Percentiles rank a stretch among this genome's conserved stretches.
Conservation (phyloP, 2,797 vertebrate species). For the Enteromius afrohamiltoni region DNA sequence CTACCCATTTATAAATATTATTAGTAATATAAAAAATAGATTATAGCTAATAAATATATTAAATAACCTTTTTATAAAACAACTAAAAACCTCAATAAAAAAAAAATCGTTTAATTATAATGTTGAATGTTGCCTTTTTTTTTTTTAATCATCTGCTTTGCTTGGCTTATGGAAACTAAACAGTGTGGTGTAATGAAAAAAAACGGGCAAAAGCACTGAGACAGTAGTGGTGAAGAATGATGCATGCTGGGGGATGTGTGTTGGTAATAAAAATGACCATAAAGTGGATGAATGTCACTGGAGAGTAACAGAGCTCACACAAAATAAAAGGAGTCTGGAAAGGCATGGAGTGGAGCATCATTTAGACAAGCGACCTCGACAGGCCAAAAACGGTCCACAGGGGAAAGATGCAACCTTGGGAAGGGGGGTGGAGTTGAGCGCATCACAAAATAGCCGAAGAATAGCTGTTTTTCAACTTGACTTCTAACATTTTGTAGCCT, state of each 20-base stretch:
- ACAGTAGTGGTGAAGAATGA: conserved; percentile 61
- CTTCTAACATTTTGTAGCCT: conserved; percentile 39
- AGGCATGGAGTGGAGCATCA: conserved; percentile 37
- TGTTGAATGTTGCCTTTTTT: too few relatives aligned
- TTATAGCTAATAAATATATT: too few relatives aligned
- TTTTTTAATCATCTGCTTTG: background rate
- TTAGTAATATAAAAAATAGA: too few relatives aligned
- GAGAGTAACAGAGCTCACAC: conserved; percentile 57
- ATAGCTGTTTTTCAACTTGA: conserved; percentile 38
- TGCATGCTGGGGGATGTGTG: conserved; percentile 62
- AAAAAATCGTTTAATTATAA: too few relatives aligned
- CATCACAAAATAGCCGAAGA: conserved; percentile 21
- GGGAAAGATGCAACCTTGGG: conserved; percentile 18
- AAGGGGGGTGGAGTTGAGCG: background rate
- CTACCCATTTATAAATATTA: too few relatives aligned
- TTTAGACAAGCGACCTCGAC: conserved; percentile 51
- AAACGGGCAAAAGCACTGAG: conserved; percentile 42
- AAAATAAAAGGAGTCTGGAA: conserved; percentile 52
- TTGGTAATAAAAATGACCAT: conserved; percentile 65
- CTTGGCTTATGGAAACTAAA: conserved; percentile 62
- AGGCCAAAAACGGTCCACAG: conserved; percentile 29
- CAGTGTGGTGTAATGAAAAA: conserved; percentile 29
- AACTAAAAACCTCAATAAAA: too few relatives aligned
- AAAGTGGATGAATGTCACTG: conserved; percentile 63
- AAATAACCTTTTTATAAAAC: too few relatives aligned